Evolutionary conservation across 2,797 vertebrate species (phyloP).

Genomic region (Liparis tanakae): DNA sequence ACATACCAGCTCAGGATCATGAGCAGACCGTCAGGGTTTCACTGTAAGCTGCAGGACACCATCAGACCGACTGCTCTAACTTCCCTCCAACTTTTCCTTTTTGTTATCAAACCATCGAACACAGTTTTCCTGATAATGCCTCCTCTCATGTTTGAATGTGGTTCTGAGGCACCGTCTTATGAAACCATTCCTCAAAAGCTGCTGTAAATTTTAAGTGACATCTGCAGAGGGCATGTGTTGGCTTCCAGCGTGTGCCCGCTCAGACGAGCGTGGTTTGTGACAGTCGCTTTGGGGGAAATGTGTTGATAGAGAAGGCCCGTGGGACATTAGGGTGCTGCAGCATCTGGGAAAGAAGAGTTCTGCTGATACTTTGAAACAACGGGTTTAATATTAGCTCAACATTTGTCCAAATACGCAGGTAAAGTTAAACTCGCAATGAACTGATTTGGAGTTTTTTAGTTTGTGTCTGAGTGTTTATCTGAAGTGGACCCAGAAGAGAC

Average conservation of each 20-base stretch:
- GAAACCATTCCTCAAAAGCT: slow-evolving; percentile 46
- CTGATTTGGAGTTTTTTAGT: background rate
- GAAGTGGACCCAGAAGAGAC: background rate
- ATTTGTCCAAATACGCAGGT: background rate
- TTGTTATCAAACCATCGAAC: background rate
- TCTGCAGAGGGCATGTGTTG: slow-evolving; percentile 47
- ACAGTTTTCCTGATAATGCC: background rate
- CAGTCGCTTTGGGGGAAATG: slow-evolving; percentile 30
- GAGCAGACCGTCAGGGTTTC: slow-evolving; percentile 13
- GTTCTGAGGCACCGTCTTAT: background rate
- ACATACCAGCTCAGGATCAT: slow-evolving; percentile 8
- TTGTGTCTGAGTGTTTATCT: background rate
- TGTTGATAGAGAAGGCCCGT: background rate
- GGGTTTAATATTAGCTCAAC: slow-evolving; percentile 7
- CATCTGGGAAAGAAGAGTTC: slow-evolving; percentile 13
- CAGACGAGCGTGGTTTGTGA: slow-evolving; percentile 25
- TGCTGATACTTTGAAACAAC: background rate
- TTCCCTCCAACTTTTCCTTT: background rate
- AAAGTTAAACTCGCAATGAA: background rate
- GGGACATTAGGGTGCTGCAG: slow-evolving; percentile 4
- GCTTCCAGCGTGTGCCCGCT: slow-evolving; percentile 25
- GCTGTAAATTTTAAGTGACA: slow-evolving; percentile 44
- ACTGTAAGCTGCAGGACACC: slow-evolving; percentile 7
- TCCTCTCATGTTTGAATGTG: background rate
- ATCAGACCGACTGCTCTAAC: background rate